Conservation (phyloP, 92 coral and sea anemone genomes). For the Epizoanthus rinbou region DNA sequence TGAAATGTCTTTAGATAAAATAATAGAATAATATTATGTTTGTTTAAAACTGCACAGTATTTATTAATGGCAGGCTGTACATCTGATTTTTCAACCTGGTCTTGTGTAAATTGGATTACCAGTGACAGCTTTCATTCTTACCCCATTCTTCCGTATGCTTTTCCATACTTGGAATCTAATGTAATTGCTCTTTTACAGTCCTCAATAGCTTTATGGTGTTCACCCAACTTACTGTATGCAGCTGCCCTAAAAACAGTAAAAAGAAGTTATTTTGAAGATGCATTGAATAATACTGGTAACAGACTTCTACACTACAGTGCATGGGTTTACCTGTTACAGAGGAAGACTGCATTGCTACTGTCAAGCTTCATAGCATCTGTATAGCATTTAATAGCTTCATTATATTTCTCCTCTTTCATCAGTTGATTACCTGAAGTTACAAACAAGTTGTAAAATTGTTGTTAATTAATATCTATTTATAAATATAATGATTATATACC, state of each 20-base stretch:
- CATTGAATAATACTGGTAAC: neutral
- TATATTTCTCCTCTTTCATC: conserved; percentile 85
- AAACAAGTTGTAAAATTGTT: neutral
- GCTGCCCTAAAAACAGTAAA: conserved; percentile 73
- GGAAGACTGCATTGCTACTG: conserved; percentile 89
- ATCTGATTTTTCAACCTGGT: neutral
- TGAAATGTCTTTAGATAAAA: no score
- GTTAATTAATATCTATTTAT: neutral
- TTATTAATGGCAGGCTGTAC: neutral
- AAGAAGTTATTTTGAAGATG: neutral
- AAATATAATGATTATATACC: no score
- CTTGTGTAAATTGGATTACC: neutral
- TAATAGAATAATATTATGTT: neutral
- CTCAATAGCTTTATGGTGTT: conserved; percentile 84
- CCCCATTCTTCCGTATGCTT: conserved; percentile 99
- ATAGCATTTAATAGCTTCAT: conserved; percentile 86
- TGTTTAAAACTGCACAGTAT: neutral
- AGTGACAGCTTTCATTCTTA: conserved; percentile 20
- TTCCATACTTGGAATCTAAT: conserved; percentile 90
- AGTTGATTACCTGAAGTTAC: conserved; percentile 76
- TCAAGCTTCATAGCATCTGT: conserved; percentile 90
- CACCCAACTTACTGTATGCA: conserved; percentile 84
- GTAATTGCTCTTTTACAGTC: conserved; percentile 86
- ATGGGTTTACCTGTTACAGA: conserved; percentile 83
- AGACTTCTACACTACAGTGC: no score